Evolutionary conservation across 37 sponge, comb jelly and placozoan species (phyloP), one percentile per base, ranked within the genome.

Genomic region (Mnemiopsis leidyi): DNA sequence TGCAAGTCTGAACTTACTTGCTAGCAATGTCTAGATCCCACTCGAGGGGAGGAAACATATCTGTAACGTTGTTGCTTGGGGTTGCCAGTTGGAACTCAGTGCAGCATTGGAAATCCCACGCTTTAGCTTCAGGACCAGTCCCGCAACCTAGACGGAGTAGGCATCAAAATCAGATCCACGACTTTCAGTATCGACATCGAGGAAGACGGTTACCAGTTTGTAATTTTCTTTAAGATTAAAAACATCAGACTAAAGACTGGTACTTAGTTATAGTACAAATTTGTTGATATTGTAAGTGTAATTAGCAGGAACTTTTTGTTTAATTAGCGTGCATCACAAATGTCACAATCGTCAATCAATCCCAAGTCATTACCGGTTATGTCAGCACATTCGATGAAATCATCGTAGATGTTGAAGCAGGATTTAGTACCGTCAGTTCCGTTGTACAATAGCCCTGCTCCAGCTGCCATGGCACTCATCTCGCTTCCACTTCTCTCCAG

Each of bases 301-400:
- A n/a, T n/a, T n/a, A n/a, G n/a, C n/a, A n/a, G n/a, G n/a, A n/a
- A n/a, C n/a, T n/a, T n/a, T n/a, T n/a, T n/a, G n/a, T n/a, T n/a
- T n/a, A n/a, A n/a, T n/a, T n/a, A n/a, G n/a, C n/a, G n/a, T n/a
- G n/a, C n/a, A n/a, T n/a, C n/a, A n/a, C n/a, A n/a, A n/a, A n/a
- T n/a, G n/a, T n/a, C n/a, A n/a, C n/a, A n/a, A n/a, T n/a, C n/a
- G n/a, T n/a, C n/a, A n/a, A n/a, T n/a, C n/a, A n/a, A n/a, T n/a
- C n/a, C n/a, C n/a, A n/a, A n/a, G n/a, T 48, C 61, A 48, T 96
- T 95, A 13, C 97, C 97, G 0, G 97, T 97, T 21, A 94, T 94
- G 68, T 97, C 97, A 33, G 97, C 95, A 95, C 97, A 97, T 82
- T 95, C 95, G 38, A 96, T 94, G 93, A 94, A 96, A 92, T 96